A percentile compares a stretch with the other conserved stretches of the same genome.
Evolutionary conservation across 2,797 vertebrate genomes (phyloP).

Genomic region (Artibeus jamaicensis): DNA sequence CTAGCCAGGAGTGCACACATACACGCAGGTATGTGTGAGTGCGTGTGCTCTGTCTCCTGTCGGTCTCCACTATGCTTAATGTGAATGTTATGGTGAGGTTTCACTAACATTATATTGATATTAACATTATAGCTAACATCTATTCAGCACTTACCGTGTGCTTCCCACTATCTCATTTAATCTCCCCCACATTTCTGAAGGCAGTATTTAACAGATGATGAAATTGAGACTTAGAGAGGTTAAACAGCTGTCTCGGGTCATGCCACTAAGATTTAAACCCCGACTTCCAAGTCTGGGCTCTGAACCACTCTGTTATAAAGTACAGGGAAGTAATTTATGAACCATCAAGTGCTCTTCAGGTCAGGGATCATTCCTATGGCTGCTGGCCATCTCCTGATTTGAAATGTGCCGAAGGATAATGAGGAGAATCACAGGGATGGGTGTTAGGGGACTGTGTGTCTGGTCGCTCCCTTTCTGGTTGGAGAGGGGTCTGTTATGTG

Average conservation of each 20-base stretch:
- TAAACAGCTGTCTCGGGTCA: not conserved
- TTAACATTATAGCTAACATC: not conserved
- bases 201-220: not conserved
- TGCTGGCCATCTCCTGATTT: not conserved
- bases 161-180: not conserved
- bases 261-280: not conserved
- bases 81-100: not conserved
- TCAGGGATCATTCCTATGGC: not conserved
- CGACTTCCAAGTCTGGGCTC: not conserved
- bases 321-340: not conserved
- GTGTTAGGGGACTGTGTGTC: not conserved
- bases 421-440: not conserved
- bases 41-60: not conserved
- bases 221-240: not conserved
- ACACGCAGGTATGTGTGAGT: not conserved
- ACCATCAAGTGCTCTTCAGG: not conserved
- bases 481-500: not conserved
- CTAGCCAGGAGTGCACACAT: not conserved
- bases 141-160: not conserved
- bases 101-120: not conserved
- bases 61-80: not conserved
- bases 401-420: not conserved
- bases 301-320: not conserved
- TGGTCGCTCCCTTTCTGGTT: not conserved
- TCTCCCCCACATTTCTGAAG: not conserved